Conservation (phyloP, 2,888 invertebrate genomes). For the Beris chalybata region DNA sequence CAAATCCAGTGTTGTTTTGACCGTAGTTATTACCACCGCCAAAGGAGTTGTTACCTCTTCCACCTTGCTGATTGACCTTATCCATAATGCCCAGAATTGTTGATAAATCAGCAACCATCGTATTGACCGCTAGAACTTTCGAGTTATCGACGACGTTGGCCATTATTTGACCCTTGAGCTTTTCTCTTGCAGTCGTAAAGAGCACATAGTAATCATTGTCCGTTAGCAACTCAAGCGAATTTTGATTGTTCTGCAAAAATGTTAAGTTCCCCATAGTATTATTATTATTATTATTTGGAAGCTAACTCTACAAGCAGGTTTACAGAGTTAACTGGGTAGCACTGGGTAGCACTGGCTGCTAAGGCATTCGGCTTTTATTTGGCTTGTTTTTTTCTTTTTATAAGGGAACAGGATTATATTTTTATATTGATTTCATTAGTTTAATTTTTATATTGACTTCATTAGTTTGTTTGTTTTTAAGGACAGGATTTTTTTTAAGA, state of each 20-base stretch:
- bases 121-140: slow-evolving; percentile 31
- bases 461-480: too few relatives aligned
- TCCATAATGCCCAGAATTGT: slow-evolving; percentile 28
- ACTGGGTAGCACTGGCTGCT: too few relatives aligned
- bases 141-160: slow-evolving; percentile 23
- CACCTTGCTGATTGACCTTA: too few relatives aligned
- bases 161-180: slow-evolving; percentile 37
- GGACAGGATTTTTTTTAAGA: too few relatives aligned
- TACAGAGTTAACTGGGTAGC: too few relatives aligned
- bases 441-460: too few relatives aligned
- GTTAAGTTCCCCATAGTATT: background rate
- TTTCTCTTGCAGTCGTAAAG: slow-evolving; percentile 37
- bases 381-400: too few relatives aligned
- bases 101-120: slow-evolving; percentile 32
- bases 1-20: slow-evolving; percentile 2
- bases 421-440: too few relatives aligned
- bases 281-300: too few relatives aligned
- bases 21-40: slow-evolving; percentile 13
- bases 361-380: too few relatives aligned
- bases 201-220: slow-evolving; percentile 37
- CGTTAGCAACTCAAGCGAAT: slow-evolving; percentile 36
- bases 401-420: too few relatives aligned
- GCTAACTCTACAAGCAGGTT: too few relatives aligned
- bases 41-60: slow-evolving; percentile 8
- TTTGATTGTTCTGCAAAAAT: slow-evolving; percentile 36